Percentiles rank a stretch among this genome's conserved stretches.
These are phyloP conservation scores for Micrasema minimum DNA, from an alignment of 1,140 invertebrate species.

Conservation along the genomic window DNA sequence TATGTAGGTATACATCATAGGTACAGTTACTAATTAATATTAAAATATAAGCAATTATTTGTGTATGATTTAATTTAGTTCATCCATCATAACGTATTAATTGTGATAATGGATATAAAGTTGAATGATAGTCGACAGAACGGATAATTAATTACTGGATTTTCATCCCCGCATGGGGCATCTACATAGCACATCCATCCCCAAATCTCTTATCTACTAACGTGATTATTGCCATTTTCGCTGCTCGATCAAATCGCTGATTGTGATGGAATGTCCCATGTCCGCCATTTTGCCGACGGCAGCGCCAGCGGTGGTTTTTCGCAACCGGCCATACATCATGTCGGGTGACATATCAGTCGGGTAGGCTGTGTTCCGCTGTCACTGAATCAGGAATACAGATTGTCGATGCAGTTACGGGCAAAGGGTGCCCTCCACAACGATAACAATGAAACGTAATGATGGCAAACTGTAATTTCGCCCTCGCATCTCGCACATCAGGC, in stretches of 20 bases:
- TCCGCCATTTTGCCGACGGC: conserved; percentile 32
- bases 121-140: conserved; percentile 5
- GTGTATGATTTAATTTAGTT: no score
- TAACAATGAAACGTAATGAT: conserved; percentile 52
- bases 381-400: conserved; percentile 9
- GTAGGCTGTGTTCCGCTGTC: neutral
- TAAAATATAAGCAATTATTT: no score
- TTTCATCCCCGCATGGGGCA: neutral
- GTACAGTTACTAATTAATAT: no score
- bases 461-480: conserved; percentile 21
- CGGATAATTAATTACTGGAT: conserved; percentile 17
- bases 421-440: neutral
- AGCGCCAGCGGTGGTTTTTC: neutral
- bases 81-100: no score
- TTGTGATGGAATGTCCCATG: conserved; percentile 35
- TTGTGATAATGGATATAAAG: conserved; percentile 4
- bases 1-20: no score
- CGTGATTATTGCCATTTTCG: conserved; percentile 18
- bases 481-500: neutral
- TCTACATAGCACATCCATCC: conserved; percentile 19
- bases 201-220: conserved; percentile 29
- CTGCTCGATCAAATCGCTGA: conserved; percentile 29
- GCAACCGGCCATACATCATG: conserved; percentile 22
- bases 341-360: neutral
- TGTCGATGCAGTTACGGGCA: conserved; percentile 10